Conservation (phyloP, 2,113 vertebrate genomes). For the Aldabrachelys gigantea region DNA sequence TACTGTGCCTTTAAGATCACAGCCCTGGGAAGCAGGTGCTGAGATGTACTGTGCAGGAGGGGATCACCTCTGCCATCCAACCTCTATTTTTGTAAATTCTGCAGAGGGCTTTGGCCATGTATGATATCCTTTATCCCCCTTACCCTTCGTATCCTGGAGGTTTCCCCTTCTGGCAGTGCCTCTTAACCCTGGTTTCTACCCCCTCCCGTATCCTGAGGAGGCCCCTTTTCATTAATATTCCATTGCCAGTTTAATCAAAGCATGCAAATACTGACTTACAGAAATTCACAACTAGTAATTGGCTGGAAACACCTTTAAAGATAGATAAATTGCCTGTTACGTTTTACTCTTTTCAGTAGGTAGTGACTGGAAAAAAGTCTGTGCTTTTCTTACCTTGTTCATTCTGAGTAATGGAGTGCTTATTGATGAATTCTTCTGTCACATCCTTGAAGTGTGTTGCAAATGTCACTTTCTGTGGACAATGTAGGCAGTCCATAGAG, state of each 20-base stretch:
- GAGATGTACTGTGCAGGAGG: not conserved
- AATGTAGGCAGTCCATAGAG: not conserved
- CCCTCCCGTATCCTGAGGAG: not conserved
- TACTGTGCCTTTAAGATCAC: not conserved
- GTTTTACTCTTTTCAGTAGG: not conserved
- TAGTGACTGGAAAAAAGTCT: not conserved
- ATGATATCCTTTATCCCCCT: not conserved
- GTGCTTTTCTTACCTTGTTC: not conserved
- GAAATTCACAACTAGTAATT: not conserved
- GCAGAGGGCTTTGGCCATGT: not conserved
- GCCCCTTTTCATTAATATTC: not conserved
- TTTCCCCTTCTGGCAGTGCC: not conserved
- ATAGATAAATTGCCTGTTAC: too few relatives aligned
- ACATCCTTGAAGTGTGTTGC: not conserved
- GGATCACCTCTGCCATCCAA: not conserved
- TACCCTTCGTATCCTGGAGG: not conserved
- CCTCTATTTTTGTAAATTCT: not conserved
- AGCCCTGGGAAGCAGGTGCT: not conserved
- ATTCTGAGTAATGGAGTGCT: not conserved
- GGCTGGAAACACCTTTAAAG: not conserved
- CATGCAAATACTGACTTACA: not conserved
- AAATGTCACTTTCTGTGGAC: not conserved
- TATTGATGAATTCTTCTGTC: not conserved
- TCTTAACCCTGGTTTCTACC: not conserved
- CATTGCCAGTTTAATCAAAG: not conserved